Percentiles rank a stretch among this genome's conserved stretches.
phyloP scores from a whole-genome alignment of 2,797 vertebrate species.

The Lacerta agilis region DNA sequence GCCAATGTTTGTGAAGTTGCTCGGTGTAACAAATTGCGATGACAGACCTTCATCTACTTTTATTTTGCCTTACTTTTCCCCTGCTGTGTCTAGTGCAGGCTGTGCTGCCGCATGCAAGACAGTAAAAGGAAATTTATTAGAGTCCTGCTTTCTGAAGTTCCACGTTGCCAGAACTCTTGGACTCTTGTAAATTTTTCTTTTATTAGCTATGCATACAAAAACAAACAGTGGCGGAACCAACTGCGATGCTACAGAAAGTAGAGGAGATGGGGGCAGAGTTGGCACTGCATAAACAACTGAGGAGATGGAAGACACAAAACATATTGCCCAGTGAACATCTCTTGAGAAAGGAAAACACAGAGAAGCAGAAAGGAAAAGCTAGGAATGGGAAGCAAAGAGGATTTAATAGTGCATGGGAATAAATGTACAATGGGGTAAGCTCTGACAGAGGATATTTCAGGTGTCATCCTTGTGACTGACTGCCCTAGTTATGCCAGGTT shows the following conservation, averaged over 20 bases:
- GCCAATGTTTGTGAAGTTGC: background rate
- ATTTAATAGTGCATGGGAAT: background rate
- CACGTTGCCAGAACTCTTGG: background rate
- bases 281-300: rapidly evolving
- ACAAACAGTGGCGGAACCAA: conserved; percentile 15
- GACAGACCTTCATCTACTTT: background rate
- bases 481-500: background rate
- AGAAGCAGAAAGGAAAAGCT: background rate
- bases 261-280: background rate
- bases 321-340: background rate
- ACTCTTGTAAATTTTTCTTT: conserved; percentile 25
- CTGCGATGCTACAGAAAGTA: conserved; percentile 9
- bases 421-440: background rate
- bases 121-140: conserved; percentile 31
- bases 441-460: background rate
- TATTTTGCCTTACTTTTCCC: background rate
- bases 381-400: background rate
- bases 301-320: background rate
- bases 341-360: background rate
- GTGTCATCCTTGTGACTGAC: background rate
- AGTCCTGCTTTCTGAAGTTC: conserved; percentile 18
- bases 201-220: rapidly evolving
- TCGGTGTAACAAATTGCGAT: background rate
- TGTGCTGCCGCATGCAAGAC: background rate
- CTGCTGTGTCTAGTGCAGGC: background rate